Evolutionary conservation across 2,888 invertebrate species (phyloP).

Genomic region (Apotomis capreana): DNA sequence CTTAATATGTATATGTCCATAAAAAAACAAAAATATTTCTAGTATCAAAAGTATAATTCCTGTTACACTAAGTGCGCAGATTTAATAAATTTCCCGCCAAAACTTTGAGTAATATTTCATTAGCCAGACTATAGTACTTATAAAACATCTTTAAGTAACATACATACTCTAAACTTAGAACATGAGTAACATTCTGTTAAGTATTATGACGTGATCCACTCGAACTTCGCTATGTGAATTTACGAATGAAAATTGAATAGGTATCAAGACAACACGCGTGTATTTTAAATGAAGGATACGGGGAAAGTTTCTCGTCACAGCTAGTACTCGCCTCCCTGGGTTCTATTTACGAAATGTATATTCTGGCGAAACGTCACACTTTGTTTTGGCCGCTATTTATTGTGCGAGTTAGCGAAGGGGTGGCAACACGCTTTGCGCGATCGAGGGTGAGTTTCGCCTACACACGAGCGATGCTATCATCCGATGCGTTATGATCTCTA

Average conservation of each 20-base stretch:
- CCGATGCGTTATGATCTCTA: no score
- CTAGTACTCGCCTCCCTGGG: conserved; percentile 43
- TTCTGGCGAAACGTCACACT: conserved; percentile 39
- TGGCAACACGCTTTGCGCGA: conserved; percentile 45
- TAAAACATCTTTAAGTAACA: no score
- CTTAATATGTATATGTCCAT: no score
- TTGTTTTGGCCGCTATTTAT: conserved; percentile 47
- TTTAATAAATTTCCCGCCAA: no score
- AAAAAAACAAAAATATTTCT: no score
- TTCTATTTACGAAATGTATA: conserved; percentile 43
- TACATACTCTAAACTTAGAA: no score
- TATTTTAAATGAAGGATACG: conserved; percentile 24
- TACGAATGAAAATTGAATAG: not conserved
- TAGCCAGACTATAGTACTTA: no score
- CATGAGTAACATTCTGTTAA: no score
- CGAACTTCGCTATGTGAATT: not conserved
- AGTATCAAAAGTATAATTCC: no score
- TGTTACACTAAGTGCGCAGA: no score
- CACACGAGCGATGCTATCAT: not conserved
- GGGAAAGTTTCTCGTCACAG: conserved; percentile 37
- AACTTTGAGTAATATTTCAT: no score
- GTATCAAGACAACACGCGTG: not conserved
- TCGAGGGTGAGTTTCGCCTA: conserved; percentile 14
- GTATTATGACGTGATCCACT: no score
- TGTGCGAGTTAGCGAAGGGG: conserved; percentile 42